phyloP scores from a whole-genome alignment of 1,140 invertebrate genomes.

The Magallana ariakensis region DNA sequence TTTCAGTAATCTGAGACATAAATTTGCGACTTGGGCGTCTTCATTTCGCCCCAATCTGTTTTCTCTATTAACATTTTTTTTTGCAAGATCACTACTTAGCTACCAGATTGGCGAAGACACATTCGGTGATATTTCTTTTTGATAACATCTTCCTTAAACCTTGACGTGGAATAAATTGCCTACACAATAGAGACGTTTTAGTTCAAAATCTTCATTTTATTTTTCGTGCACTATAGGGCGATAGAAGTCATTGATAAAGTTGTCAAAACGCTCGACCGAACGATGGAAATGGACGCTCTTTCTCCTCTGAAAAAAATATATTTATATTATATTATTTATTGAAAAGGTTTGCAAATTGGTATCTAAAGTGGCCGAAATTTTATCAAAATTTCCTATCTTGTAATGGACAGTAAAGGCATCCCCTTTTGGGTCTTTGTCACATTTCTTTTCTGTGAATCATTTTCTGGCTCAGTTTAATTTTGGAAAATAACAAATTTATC shows the following conservation, averaged over 20 bases:
- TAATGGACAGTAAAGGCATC: no score
- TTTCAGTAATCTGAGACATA: no score
- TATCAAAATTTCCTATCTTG: slow-evolving; percentile 2
- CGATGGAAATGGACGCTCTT: background rate
- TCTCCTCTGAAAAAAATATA: background rate
- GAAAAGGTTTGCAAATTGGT: background rate
- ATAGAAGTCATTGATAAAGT: background rate
- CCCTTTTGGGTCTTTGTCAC: no score
- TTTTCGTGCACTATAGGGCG: background rate
- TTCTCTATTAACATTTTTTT: no score
- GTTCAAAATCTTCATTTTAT: background rate
- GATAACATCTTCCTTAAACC: slow-evolving; percentile 15
- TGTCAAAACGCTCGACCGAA: background rate
- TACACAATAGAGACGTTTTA: background rate
- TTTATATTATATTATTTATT: background rate
- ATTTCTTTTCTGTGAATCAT: no score
- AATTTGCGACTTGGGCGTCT: no score
- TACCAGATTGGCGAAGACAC: no score
- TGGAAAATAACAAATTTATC: no score
- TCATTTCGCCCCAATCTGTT: no score
- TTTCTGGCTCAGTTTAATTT: no score
- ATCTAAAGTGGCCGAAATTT: slow-evolving; percentile 1
- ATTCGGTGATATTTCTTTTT: background rate
- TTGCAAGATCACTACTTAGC: no score
- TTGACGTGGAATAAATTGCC: background rate